Evolutionary conservation across 2,113 vertebrate genomes (phyloP).

Genomic region (Scartelaos histophorus): DNA sequence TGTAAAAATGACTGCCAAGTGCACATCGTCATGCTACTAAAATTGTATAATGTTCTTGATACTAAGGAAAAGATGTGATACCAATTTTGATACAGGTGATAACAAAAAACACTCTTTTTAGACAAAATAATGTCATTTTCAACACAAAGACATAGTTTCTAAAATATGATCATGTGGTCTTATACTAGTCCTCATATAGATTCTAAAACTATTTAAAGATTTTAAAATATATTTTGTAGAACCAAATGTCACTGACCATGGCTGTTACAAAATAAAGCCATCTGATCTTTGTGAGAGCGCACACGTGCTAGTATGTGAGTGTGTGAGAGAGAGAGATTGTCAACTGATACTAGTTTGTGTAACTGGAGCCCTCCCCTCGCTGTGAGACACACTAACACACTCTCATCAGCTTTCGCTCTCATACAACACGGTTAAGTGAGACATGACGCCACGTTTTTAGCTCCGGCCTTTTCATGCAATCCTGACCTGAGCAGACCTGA

Average conservation of each 20-base stretch:
- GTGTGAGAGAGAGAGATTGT: constrained; percentile 40
- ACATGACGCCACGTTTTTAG: constrained; percentile 50
- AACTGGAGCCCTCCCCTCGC: constrained; percentile 53
- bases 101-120: no score
- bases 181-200: no score
- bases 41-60: no score
- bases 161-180: no score
- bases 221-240: constrained; percentile 4
- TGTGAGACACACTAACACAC: constrained; percentile 35
- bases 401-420: constrained; percentile 30
- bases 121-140: no score
- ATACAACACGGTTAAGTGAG: constrained; percentile 46
- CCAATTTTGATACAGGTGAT: no score
- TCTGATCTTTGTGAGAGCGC: constrained; percentile 37
- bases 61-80: no score
- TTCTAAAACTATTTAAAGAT: no score
- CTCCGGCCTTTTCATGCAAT: constrained; percentile 39
- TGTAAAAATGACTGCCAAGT: no score
- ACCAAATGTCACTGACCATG: constrained; percentile 9
- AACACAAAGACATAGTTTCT: no score
- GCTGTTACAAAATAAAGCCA: constrained; percentile 34
- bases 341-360: constrained; percentile 55
- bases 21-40: no score
- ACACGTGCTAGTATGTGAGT: constrained; percentile 13
- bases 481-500: constrained; percentile 38